A percentile compares a stretch with the other conserved stretches of the same genome.
These are phyloP conservation scores for Hedychridium roseum DNA, from an alignment of 2,888 invertebrate genomes.

Conservation along the genomic window DNA sequence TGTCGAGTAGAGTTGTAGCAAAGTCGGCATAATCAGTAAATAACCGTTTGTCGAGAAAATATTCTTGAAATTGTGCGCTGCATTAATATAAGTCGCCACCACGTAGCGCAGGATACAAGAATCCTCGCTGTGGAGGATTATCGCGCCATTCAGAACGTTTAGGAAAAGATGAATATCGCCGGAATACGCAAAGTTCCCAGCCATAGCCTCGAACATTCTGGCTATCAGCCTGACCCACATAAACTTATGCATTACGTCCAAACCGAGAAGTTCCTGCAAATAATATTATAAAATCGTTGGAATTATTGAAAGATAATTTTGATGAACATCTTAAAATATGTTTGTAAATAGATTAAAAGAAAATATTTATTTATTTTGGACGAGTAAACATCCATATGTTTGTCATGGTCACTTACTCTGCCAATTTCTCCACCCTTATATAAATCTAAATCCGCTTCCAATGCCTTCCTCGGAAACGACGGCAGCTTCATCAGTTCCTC, in stretches of 20 bases:
- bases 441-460: conserved; percentile 94
- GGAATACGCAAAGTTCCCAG: conserved; percentile 95
- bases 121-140: conserved; percentile 97
- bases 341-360: neutral
- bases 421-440: conserved; percentile 91
- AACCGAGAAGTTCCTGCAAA: conserved; percentile 79
- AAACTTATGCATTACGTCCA: conserved; percentile 97
- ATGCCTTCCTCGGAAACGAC: conserved; percentile 96
- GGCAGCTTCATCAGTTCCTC: conserved; percentile 99
- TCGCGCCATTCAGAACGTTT: conserved; percentile 95
- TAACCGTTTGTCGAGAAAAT: conserved; percentile 98
- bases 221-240: conserved; percentile 98
- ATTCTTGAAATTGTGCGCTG: conserved; percentile 97
- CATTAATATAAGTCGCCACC: conserved; percentile 97
- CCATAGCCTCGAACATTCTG: conserved; percentile 98
- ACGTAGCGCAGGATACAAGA: conserved; percentile 94
- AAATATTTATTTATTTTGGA: neutral
- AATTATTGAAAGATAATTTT: too few relatives aligned
- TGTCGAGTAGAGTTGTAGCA: conserved; percentile 95
- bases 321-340: neutral
- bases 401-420: conserved; percentile 67
- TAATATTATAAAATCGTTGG: too few relatives aligned
- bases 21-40: conserved; percentile 95
- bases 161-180: conserved; percentile 97
- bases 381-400: too few relatives aligned